A percentile compares a stretch with the other conserved stretches of the same genome.
Evolutionary conservation across 1,140 invertebrate genomes (phyloP).

Genomic region (Lanistes nyassanus): DNA sequence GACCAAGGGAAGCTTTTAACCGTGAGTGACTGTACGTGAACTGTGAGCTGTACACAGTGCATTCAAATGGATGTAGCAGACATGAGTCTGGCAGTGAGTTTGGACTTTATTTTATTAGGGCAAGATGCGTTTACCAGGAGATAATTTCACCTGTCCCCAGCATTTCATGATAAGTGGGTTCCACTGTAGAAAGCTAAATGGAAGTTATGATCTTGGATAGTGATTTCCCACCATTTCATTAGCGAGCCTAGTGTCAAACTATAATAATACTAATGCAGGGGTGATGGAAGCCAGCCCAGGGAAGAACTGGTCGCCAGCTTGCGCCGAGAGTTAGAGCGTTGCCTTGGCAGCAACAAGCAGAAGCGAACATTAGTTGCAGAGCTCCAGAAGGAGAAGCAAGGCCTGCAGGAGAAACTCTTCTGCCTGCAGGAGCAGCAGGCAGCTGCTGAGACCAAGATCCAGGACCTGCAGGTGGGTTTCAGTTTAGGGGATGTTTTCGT

Average conservation of each 20-base stretch:
- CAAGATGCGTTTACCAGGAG: no score
- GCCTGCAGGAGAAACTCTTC: slow-evolving; percentile 42
- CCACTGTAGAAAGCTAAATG: slow-evolving; percentile 3
- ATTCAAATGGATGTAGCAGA: no score
- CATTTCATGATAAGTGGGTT: no score
- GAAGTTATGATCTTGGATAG: not conserved
- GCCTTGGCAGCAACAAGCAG: slow-evolving; percentile 56
- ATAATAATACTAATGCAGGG: slow-evolving; percentile 7
- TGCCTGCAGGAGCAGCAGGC: slow-evolving; percentile 37
- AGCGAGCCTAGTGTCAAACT: not conserved
- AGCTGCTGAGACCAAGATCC: slow-evolving; percentile 37
- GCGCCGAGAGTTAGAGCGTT: slow-evolving; percentile 57
- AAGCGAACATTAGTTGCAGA: slow-evolving; percentile 53
- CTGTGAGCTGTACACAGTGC: no score
- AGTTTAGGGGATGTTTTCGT: no score
- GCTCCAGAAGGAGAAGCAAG: slow-evolving; percentile 45
- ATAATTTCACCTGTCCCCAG: no score
- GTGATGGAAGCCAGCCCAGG: slow-evolving; percentile 16
- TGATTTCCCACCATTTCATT: no score
- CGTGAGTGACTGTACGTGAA: no score
- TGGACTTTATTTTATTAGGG: no score
- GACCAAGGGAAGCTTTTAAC: no score
- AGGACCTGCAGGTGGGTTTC: slow-evolving; percentile 43
- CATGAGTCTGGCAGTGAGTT: no score
- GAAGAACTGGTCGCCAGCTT: slow-evolving; percentile 44